phyloP scores from a whole-genome alignment of 2,113 vertebrate genomes.

The Steatornis caripensis region DNA sequence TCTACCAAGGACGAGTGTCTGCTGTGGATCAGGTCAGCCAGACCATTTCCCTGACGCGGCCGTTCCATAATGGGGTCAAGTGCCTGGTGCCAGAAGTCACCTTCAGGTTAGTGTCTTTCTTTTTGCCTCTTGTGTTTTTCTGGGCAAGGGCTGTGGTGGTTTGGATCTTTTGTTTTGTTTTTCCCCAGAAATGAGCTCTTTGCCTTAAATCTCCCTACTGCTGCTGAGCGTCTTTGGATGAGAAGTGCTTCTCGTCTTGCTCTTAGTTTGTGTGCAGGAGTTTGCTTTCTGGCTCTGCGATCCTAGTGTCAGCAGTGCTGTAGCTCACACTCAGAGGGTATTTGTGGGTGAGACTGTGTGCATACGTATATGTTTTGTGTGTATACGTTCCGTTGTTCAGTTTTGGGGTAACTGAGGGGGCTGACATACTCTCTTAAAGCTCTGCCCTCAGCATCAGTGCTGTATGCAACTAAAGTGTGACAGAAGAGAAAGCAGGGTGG shows the following conservation, averaged over 20 bases:
- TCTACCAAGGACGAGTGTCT: conserved; percentile 94
- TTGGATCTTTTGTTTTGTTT: background rate
- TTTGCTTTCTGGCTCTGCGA: background rate
- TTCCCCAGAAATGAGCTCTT: background rate
- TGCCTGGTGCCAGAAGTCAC: conserved; percentile 97
- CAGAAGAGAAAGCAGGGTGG: background rate
- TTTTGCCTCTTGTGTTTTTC: background rate
- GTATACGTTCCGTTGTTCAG: background rate
- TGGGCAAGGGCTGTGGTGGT: background rate
- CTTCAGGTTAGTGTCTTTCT: conserved; percentile 83
- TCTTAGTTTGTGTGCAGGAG: background rate
- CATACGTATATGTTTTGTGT: background rate
- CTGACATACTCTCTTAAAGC: background rate
- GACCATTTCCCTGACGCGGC: conserved; percentile 92
- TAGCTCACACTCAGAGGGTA: background rate
- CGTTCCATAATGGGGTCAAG: conserved; percentile 95
- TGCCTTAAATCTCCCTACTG: background rate
- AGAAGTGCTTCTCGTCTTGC: background rate
- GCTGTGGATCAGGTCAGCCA: conserved; percentile 94
- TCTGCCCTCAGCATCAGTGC: background rate
- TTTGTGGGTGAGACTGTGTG: background rate
- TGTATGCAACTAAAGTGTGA: background rate
- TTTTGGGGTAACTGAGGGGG: background rate
- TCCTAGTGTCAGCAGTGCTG: background rate
- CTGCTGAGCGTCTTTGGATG: background rate